Conservation (phyloP, 2,113 vertebrate species). For the Mastomys coucha region DNA sequence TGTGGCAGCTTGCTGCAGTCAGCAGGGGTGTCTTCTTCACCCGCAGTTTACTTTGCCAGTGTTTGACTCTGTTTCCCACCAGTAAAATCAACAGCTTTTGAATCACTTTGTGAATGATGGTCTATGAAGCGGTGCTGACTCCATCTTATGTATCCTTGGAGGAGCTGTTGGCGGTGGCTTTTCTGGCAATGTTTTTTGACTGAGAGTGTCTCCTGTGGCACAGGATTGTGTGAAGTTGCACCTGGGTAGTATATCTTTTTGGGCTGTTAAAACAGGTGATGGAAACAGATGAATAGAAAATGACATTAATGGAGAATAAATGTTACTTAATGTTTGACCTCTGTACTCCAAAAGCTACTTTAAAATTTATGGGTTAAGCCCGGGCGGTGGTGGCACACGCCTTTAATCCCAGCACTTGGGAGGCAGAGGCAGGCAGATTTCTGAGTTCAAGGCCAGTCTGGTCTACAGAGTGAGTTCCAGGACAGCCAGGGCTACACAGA, state of each 20-base stretch:
- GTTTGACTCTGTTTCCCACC: constrained; percentile 1
- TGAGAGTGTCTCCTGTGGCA: neutral
- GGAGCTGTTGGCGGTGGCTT: neutral
- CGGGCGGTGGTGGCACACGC: too few species aligned
- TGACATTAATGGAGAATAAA: constrained; percentile 45
- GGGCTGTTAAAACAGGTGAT: neutral
- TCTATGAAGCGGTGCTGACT: neutral
- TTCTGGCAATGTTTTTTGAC: neutral
- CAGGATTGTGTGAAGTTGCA: neutral
- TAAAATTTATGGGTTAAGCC: neutral
- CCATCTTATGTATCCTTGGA: neutral
- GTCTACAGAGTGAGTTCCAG: too few species aligned
- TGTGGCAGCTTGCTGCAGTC: neutral
- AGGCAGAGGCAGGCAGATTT: too few species aligned
- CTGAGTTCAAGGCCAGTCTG: too few species aligned
- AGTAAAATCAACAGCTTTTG: constrained; percentile 8
- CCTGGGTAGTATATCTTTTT: neutral
- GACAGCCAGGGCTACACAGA: too few species aligned
- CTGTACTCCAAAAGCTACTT: constrained; percentile 43
- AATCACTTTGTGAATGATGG: neutral
- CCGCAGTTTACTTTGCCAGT: neutral
- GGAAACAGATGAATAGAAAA: constrained; percentile 51
- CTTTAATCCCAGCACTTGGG: too few species aligned
- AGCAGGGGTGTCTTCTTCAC: neutral
- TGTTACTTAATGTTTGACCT: constrained; percentile 25